These are phyloP conservation scores for Diabrotica virgifera DNA, from an alignment of 1,140 invertebrate species.

Conservation along the genomic window DNA sequence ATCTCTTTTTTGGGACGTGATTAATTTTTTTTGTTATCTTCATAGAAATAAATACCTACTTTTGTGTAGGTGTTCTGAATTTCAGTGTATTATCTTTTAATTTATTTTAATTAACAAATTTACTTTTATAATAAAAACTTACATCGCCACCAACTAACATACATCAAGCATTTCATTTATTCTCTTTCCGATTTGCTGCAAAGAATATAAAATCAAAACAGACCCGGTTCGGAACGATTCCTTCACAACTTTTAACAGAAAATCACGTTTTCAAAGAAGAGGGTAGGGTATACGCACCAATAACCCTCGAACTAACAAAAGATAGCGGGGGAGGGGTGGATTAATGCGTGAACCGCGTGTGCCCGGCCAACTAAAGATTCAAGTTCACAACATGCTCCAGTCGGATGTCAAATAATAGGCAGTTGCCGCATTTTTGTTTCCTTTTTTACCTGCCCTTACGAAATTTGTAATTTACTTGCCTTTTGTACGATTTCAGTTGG, in stretches of 20 bases:
- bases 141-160: too few relatives aligned
- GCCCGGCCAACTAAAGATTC: slow-evolving; percentile 4
- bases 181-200: too few relatives aligned
- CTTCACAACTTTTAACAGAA: not conserved
- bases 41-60: too few relatives aligned
- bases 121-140: too few relatives aligned
- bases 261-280: slow-evolving; percentile 11
- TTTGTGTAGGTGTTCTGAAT: too few relatives aligned
- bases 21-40: too few relatives aligned
- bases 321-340: slow-evolving; percentile 9
- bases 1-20: too few relatives aligned
- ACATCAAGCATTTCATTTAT: too few relatives aligned
- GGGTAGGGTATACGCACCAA: slow-evolving; percentile 6
- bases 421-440: slow-evolving; percentile 10
- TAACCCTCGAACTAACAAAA: slow-evolving; percentile 6
- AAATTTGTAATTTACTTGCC: slow-evolving; percentile 8
- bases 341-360: slow-evolving; percentile 18
- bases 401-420: slow-evolving; percentile 10
- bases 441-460: slow-evolving; percentile 9
- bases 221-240: too few relatives aligned
- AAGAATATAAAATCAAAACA: too few relatives aligned
- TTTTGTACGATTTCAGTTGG: not conserved
- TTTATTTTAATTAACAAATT: too few relatives aligned
- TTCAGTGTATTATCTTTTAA: too few relatives aligned
- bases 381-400: slow-evolving; percentile 17